Conservation (phyloP, 1,140 invertebrate species). For the Sipha flava region DNA sequence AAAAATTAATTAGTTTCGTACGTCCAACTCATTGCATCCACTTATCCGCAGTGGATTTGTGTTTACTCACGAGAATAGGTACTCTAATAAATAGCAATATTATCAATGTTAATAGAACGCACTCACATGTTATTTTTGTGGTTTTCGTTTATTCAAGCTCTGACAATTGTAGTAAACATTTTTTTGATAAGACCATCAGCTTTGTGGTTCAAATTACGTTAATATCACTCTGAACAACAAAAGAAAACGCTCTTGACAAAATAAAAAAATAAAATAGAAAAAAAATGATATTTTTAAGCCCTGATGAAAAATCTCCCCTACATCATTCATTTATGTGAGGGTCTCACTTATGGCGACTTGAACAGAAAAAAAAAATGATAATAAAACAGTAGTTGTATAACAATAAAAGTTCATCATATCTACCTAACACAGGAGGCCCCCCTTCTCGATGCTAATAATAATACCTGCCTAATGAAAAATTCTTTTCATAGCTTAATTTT, state of each 20-base stretch:
- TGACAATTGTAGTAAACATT: not conserved
- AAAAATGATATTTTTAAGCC: not conserved
- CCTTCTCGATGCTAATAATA: not conserved
- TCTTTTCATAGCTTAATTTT: constrained; percentile 25
- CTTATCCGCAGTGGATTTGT: too few relatives aligned
- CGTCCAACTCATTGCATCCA: too few relatives aligned
- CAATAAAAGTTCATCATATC: constrained; percentile 23
- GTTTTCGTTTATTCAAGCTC: not conserved
- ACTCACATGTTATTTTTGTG: not conserved
- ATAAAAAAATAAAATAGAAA: not conserved
- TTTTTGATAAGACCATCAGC: not conserved
- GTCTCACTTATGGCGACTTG: not conserved
- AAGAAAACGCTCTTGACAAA: not conserved
- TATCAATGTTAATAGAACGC: too few relatives aligned
- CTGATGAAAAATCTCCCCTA: not conserved
- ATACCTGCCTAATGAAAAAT: constrained; percentile 22
- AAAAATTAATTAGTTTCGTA: too few relatives aligned
- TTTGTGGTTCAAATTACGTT: not conserved
- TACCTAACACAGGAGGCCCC: not conserved
- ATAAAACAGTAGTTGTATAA: constrained; percentile 6
- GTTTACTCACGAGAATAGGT: too few relatives aligned
- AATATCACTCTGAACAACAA: not conserved
- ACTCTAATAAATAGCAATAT: too few relatives aligned
- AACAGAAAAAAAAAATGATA: not conserved
- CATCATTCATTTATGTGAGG: not conserved